Evolutionary conservation across 2,113 vertebrate genomes (phyloP).

Genomic region (Anhinga anhinga): DNA sequence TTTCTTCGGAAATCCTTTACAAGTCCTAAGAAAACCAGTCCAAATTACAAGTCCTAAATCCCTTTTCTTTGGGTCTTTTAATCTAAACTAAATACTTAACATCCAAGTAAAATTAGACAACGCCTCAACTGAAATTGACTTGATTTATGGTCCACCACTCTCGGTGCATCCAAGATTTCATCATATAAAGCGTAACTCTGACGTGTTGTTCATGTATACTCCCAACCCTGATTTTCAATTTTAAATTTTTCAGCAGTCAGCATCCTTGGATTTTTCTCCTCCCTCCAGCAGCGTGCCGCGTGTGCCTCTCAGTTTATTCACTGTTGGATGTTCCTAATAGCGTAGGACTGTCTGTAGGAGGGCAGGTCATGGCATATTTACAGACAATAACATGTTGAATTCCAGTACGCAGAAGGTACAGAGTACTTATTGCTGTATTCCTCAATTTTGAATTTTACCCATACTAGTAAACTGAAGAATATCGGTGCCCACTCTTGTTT

Average conservation of each 20-base stretch:
- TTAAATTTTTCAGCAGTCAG: neutral
- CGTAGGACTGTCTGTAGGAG: neutral
- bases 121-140: neutral
- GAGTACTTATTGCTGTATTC: neutral
- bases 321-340: neutral
- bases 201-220: neutral
- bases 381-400: neutral
- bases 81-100: neutral
- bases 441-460: neutral
- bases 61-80: neutral
- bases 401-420: neutral
- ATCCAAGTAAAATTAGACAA: neutral
- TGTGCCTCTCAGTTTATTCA: neutral
- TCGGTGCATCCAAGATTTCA: neutral
- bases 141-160: neutral
- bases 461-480: neutral
- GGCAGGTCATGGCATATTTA: neutral
- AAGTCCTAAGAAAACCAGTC: neutral
- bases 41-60: neutral
- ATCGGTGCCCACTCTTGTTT: neutral
- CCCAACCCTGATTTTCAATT: neutral
- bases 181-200: neutral
- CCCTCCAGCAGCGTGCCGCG: neutral
- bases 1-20: neutral
- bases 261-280: neutral